Conservation (phyloP, 2,113 vertebrate species). For the Cynoglossus semilaevis region DNA sequence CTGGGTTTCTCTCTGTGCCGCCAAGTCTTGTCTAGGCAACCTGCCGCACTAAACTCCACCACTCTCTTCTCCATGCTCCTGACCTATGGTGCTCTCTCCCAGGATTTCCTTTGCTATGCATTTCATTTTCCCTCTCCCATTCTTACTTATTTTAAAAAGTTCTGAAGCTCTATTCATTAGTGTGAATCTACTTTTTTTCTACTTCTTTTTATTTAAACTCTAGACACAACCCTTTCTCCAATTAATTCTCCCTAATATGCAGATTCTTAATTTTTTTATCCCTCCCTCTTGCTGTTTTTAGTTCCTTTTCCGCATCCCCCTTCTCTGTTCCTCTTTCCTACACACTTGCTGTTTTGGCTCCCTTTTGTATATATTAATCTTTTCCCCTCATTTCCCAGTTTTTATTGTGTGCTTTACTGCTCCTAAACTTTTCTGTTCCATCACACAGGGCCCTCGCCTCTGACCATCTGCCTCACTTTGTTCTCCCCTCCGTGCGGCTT, state of each 20-base stretch:
- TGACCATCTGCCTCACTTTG: slow-evolving; percentile 59
- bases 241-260: too few relatives aligned
- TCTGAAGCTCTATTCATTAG: background rate
- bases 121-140: background rate
- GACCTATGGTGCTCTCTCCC: slow-evolving; percentile 35
- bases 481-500: background rate
- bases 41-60: slow-evolving; percentile 38
- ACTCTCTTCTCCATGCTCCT: slow-evolving; percentile 39
- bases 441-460: slow-evolving; percentile 37
- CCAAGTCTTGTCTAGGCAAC: slow-evolving; percentile 54
- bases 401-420: background rate
- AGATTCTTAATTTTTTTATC: slow-evolving; percentile 1
- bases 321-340: background rate
- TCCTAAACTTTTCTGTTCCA: slow-evolving; percentile 5
- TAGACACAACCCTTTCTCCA: too few relatives aligned
- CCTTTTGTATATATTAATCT: too few relatives aligned
- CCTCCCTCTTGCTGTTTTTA: slow-evolving; percentile 10
- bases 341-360: slow-evolving; percentile 1
- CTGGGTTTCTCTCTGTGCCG: slow-evolving; percentile 57
- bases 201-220: background rate
- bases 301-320: slow-evolving; percentile 4
- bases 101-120: slow-evolving; percentile 4
- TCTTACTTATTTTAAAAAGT: slow-evolving; percentile 1
- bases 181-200: slow-evolving; percentile 11
- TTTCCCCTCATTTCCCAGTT: slow-evolving; percentile 4